Percentiles rank a stretch among this genome's conserved stretches.
phyloP scores from a whole-genome alignment of 1,140 invertebrate genomes.

The Cydia strobilella region DNA sequence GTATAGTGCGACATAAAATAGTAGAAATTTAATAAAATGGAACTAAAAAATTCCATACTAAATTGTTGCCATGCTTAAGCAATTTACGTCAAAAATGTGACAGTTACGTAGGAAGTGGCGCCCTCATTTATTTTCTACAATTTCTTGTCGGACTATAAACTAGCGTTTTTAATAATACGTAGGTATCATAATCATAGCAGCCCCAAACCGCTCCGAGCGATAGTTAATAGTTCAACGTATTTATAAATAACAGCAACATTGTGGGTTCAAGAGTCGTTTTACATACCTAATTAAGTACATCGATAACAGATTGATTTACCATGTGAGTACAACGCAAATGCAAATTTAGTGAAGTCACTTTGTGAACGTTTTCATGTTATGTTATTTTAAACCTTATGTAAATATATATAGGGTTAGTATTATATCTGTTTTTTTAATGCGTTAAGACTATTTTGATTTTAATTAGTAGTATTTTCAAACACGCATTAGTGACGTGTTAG shows the following conservation, averaged over 20 bases:
- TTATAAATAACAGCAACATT: slow-evolving; percentile 1
- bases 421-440: neutral
- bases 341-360: slow-evolving; percentile 34
- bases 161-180: too few relatives aligned
- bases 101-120: too few relatives aligned
- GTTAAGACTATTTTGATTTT: neutral
- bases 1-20: too few relatives aligned
- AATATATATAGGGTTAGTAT: neutral
- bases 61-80: too few relatives aligned
- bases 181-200: too few relatives aligned
- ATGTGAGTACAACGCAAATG: slow-evolving; percentile 4
- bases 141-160: too few relatives aligned
- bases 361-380: slow-evolving; percentile 16
- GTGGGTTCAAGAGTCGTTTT: neutral
- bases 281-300: slow-evolving; percentile 1
- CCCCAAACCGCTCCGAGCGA: too few relatives aligned
- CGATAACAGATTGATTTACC: slow-evolving; percentile 11
- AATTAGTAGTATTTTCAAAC: neutral
- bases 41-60: too few relatives aligned
- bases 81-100: too few relatives aligned
- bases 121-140: too few relatives aligned
- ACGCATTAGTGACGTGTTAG: neutral
- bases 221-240: too few relatives aligned
- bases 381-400: neutral
- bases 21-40: too few relatives aligned